Conservation (phyloP, 1,140 invertebrate genomes). For the Pteromalus puparum region DNA sequence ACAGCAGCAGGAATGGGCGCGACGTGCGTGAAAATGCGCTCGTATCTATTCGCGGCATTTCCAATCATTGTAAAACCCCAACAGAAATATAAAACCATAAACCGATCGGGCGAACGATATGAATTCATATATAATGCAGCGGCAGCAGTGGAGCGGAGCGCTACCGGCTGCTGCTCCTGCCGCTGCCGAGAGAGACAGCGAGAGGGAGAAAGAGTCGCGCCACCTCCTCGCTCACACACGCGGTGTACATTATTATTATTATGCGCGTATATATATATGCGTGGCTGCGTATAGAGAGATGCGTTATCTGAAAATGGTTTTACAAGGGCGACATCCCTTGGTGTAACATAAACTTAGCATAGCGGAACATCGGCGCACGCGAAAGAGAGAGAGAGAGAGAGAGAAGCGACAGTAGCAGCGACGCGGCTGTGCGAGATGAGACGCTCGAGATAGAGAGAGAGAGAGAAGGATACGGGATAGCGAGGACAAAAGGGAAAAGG, state of each 20-base stretch:
- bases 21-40: constrained; percentile 40
- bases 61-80: constrained; percentile 75
- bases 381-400: constrained; percentile 14
- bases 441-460: constrained; percentile 45
- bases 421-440: constrained; percentile 35
- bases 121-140: constrained; percentile 68
- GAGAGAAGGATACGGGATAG: constrained; percentile 30
- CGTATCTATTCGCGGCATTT: constrained; percentile 69
- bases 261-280: neutral
- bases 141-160: constrained; percentile 34
- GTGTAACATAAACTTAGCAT: constrained; percentile 71
- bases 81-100: constrained; percentile 72
- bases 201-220: constrained; percentile 33
- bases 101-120: constrained; percentile 73
- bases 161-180: constrained; percentile 36
- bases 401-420: neutral
- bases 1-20: neutral
- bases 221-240: constrained; percentile 35
- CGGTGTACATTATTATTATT: constrained; percentile 47
- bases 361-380: constrained; percentile 55
- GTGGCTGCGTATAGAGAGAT: constrained; percentile 57
- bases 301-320: constrained; percentile 74
- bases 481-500: constrained; percentile 53
- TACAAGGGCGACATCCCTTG: constrained; percentile 74
- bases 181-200: neutral